Evolutionary conservation across 1,140 invertebrate genomes (phyloP), one percentile per base, ranked within the genome.

Genomic region (Macrotrachela quadricornifera): DNA sequence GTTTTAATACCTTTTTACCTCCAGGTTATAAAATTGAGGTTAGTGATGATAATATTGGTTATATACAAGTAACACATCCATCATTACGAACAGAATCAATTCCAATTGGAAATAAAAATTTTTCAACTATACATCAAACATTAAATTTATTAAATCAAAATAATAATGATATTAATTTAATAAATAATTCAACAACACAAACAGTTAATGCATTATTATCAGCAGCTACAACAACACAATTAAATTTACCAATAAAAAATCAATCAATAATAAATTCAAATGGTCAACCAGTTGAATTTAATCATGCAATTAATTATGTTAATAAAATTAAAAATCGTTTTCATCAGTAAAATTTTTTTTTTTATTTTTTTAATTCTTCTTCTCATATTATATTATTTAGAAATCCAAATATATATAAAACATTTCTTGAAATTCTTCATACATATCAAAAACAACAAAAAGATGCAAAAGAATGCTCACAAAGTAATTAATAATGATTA

Each of bases 1-100:
- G 94, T 44, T 99, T 99, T 70, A 99, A 97, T 71, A 96, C 92
- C 16, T 99, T 99, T 71, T 74, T 99, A 47, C 94, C 94, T 17
- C 87, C 88, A 4, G 92, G 91, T 21, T 97, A 96, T 66, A 92
- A 95, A 72, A 96, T 97, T 58, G 87, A 95, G 71, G 66, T 68
- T 10, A 40, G 42, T 46, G 10, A 51, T 49, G 10, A 45, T 49
- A 13, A 44, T 50, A n/a, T 13, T 41, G 49, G 1, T 45, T 47
- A n/a, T 51, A 50, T 13, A 45, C 54, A 3, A 45, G 16, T 4
- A 44, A 44, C 6, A 47, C 46, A 37, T 53, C 51, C 4, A 39
- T 36, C 14, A 46, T 47, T n/a, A 46, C 51, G 44, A 53, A 30
- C 8, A 4, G 21, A 30, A 30, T 30, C 21, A 4, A 30, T 30